Conservation (phyloP, 1,140 invertebrate species). For the Saccostrea glomerata region DNA sequence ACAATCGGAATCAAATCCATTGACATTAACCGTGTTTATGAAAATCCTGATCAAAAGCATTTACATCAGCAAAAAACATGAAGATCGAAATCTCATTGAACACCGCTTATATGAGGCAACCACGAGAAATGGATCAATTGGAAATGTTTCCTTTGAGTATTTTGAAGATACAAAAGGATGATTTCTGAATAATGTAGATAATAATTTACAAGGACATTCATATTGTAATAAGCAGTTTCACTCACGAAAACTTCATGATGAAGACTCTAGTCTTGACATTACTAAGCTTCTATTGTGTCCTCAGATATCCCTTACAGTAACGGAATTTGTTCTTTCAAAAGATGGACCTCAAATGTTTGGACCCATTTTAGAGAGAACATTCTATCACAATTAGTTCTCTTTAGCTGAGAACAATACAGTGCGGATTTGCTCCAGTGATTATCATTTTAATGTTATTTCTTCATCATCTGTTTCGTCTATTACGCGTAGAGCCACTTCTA, state of each 20-base stretch:
- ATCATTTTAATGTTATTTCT: too few relatives aligned
- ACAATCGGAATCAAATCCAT: not conserved
- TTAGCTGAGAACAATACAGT: not conserved
- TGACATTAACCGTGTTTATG: not conserved
- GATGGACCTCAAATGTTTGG: not conserved
- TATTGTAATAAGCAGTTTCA: not conserved
- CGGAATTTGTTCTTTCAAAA: not conserved
- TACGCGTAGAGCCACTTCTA: not conserved
- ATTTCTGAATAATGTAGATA: not conserved
- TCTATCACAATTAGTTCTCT: not conserved
- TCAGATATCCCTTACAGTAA: not conserved
- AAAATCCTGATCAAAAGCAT: not conserved
- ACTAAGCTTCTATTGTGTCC: not conserved
- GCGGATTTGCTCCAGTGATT: not conserved
- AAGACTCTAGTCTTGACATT: not conserved
- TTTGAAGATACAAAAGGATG: not conserved
- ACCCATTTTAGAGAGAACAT: not conserved
- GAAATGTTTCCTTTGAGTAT: not conserved
- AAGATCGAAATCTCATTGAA: not conserved
- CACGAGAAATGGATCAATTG: not conserved
- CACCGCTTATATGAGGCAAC: not conserved
- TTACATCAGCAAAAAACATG: not conserved
- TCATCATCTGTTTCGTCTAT: too few relatives aligned
- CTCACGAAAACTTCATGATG: not conserved
- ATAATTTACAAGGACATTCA: not conserved